Conservation (phyloP, 2,888 invertebrate genomes). For the Molanna angustata region DNA sequence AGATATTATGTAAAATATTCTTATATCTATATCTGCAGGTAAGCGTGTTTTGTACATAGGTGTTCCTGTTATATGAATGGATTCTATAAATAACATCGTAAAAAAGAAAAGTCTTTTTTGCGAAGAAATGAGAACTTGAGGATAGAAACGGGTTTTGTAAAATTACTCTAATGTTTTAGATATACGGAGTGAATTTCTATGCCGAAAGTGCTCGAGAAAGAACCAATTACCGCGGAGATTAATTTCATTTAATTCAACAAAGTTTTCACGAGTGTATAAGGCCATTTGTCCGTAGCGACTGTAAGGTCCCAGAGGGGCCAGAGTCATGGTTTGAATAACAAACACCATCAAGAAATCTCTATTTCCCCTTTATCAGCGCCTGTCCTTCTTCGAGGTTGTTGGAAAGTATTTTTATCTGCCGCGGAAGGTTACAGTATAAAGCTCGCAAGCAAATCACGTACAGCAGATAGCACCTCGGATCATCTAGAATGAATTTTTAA, state of each 20-base stretch:
- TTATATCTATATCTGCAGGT: no score
- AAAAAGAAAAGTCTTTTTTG: no score
- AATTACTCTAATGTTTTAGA: no score
- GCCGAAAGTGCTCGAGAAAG: conserved; percentile 18
- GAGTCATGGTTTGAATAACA: conserved; percentile 27
- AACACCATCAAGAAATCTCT: conserved; percentile 16
- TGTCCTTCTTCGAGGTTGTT: conserved; percentile 6
- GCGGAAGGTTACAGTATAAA: conserved; percentile 6
- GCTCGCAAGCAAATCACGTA: conserved; percentile 28
- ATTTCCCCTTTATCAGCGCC: conserved; percentile 24
- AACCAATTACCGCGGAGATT: conserved; percentile 31
- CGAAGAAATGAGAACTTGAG: no score
- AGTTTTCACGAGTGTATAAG: conserved; percentile 20
- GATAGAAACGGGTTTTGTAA: no score
- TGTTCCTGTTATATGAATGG: no score
- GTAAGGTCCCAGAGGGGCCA: conserved; percentile 13
- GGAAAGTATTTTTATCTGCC: conserved; percentile 12
- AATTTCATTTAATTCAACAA: conserved; percentile 27
- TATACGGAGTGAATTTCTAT: no score
- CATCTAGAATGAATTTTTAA: conserved; percentile 32
- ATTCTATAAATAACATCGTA: no score
- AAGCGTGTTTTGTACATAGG: no score
- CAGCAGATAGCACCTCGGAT: conserved; percentile 25
- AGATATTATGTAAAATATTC: no score
- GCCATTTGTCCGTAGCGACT: conserved; percentile 21